A percentile compares a stretch with the other conserved stretches of the same genome.
These are phyloP conservation scores for Scolopax bukidnonensis DNA, from an alignment of 2,797 vertebrate species.

Conservation along the genomic window DNA sequence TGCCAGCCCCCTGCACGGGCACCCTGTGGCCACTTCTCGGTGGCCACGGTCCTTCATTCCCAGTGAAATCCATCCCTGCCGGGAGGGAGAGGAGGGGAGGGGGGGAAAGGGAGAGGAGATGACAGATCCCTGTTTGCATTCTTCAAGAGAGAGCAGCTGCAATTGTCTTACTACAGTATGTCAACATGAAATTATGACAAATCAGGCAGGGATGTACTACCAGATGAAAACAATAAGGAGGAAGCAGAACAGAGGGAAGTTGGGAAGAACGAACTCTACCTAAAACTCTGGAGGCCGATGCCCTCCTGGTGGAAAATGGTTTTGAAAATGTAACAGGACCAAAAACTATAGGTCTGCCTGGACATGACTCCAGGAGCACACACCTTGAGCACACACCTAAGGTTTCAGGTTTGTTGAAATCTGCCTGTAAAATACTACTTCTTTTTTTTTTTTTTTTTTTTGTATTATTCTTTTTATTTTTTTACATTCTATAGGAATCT, in stretches of 20 bases:
- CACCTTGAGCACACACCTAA: background rate
- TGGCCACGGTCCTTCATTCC: background rate
- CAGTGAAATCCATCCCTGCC: background rate
- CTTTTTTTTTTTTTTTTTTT: background rate
- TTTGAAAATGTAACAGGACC: background rate
- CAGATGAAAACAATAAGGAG: slow-evolving; percentile 61
- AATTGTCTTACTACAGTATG: slow-evolving; percentile 52
- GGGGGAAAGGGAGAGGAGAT: background rate
- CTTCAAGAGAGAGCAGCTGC: slow-evolving; percentile 61
- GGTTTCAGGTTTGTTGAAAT: background rate
- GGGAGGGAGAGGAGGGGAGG: background rate
- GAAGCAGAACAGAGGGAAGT: slow-evolving; percentile 2
- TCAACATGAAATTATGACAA: slow-evolving; percentile 69
- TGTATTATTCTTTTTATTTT: too few relatives aligned
- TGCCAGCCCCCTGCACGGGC: background rate
- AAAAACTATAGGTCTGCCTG: background rate
- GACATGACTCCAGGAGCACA: background rate
- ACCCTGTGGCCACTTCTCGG: background rate
- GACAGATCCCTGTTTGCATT: slow-evolving; percentile 55
- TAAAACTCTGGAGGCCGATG: background rate
- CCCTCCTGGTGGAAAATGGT: background rate
- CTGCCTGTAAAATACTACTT: background rate
- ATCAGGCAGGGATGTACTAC: slow-evolving; percentile 25
- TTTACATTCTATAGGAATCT: background rate
- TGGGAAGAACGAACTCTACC: background rate